Evolutionary conservation across 2,797 vertebrate species (phyloP).

Genomic region (Euthynnus affinis): DNA sequence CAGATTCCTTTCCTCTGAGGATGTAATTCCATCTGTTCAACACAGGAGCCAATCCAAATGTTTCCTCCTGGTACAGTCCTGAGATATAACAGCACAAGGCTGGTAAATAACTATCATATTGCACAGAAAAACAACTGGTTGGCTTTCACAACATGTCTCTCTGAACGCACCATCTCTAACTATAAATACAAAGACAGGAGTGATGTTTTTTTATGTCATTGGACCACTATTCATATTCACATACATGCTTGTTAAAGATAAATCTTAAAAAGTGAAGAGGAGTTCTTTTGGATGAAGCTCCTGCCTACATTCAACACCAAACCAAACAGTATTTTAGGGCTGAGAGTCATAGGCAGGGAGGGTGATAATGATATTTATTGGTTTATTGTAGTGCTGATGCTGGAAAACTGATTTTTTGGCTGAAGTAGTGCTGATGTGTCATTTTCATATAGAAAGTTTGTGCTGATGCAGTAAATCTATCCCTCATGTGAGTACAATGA

Average conservation of each 20-base stretch:
- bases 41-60: constrained; percentile 7
- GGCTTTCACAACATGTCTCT: neutral
- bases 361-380: constrained; percentile 59
- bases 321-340: neutral
- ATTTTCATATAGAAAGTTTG: constrained; percentile 37
- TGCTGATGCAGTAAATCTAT: constrained; percentile 55
- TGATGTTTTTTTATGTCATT: neutral
- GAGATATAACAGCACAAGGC: constrained; percentile 3
- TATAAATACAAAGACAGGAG: neutral
- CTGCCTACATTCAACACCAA: neutral
- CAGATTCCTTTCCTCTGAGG: constrained; percentile 22
- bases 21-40: constrained; percentile 59
- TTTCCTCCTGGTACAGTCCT: constrained; percentile 6
- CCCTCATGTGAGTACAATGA: constrained; percentile 18
- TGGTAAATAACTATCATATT: constrained; percentile 57
- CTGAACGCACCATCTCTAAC: neutral
- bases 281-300: no score
- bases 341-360: neutral
- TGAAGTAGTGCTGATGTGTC: constrained; percentile 66
- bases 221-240: neutral
- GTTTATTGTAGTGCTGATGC: constrained; percentile 71
- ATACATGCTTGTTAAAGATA: neutral
- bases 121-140: constrained; percentile 46
- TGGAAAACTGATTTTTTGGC: constrained; percentile 53
- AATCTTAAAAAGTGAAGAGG: neutral